Percentiles rank a stretch among this genome's conserved stretches.
Conservation (phyloP, 1,140 invertebrate genomes). For the Apis florea region DNA sequence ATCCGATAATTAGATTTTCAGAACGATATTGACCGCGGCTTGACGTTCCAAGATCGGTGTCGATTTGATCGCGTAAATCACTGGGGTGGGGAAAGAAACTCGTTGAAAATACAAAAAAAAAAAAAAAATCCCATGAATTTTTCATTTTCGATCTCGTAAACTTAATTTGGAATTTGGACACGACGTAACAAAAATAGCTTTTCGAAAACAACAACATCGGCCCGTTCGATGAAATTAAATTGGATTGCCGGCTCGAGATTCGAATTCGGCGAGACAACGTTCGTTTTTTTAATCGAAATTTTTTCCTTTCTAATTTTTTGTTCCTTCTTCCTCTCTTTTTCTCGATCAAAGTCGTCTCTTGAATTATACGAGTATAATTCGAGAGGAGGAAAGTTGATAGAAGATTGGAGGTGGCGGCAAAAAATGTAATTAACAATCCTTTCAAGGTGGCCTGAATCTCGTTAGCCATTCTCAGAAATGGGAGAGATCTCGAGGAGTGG, state of each 20-base stretch:
- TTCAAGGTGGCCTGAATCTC: not conserved
- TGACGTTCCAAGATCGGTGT: not conserved
- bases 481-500: not conserved
- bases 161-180: too few species aligned
- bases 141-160: too few species aligned
- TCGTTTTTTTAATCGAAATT: not conserved
- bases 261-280: not conserved
- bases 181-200: too few species aligned
- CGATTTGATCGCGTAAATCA: not conserved
- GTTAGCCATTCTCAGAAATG: not conserved
- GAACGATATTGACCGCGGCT: conserved; percentile 25
- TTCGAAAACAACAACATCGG: too few species aligned
- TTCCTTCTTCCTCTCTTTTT: not conserved
- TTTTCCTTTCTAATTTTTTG: not conserved
- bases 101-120: conserved; percentile 3
- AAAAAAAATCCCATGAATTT: not conserved
- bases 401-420: not conserved
- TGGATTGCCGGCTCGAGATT: too few species aligned
- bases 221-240: not conserved
- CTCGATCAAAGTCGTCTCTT: not conserved
- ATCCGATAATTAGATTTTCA: conserved; percentile 28
- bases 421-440: conserved; percentile 27
- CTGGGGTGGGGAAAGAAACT: conserved; percentile 4
- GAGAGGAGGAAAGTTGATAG: not conserved
- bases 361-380: not conserved